These are phyloP conservation scores for Pemphigus obesinymphae DNA, from an alignment of 1,140 invertebrate genomes.

Conservation along the genomic window DNA sequence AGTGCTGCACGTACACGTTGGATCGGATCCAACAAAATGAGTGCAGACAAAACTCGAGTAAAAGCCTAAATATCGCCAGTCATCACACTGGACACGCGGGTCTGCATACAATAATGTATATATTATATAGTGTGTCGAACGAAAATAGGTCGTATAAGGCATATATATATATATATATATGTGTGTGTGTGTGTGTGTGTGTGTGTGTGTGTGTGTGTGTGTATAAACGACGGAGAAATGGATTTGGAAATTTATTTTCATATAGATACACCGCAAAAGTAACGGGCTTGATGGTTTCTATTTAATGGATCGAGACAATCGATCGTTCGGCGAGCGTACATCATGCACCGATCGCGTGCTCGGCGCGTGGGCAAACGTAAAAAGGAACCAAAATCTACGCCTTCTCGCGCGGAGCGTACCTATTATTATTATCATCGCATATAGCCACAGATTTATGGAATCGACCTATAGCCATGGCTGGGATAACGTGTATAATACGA, in stretches of 20 bases:
- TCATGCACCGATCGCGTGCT: background rate
- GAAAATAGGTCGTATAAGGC: background rate
- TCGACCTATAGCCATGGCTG: background rate
- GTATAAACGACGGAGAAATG: background rate
- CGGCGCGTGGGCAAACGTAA: constrained; percentile 6
- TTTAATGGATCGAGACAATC: background rate
- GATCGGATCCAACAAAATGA: background rate
- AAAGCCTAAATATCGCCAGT: background rate
- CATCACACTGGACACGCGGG: no score
- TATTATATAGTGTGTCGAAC: no score
- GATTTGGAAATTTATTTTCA: no score
- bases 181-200: no score
- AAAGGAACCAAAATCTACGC: constrained; percentile 28
- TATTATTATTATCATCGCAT: background rate
- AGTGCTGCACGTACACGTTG: background rate
- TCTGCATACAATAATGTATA: background rate
- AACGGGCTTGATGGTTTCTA: no score
- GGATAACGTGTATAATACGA: background rate
- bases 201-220: no score
- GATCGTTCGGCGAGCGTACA: background rate
- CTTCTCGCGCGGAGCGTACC: background rate
- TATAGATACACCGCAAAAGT: no score
- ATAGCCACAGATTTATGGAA: background rate
- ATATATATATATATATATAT: no score
- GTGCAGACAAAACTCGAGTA: background rate